Evolutionary conservation across 2,797 vertebrate genomes (phyloP).

Genomic region (Clarias laeviceps): DNA sequence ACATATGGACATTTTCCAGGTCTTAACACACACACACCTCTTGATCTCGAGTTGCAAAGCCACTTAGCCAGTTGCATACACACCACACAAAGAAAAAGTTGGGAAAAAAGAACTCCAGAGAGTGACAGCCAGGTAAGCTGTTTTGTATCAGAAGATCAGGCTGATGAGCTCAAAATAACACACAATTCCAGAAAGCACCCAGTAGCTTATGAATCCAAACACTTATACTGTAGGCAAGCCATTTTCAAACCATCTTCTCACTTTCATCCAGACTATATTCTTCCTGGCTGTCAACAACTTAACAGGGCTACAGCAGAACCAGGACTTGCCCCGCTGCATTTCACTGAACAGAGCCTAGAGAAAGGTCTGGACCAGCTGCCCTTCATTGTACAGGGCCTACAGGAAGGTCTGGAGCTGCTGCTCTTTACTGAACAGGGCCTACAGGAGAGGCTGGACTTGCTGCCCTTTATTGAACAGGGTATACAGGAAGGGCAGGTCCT

Average conservation of each 20-base stretch:
- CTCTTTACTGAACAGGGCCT: neutral
- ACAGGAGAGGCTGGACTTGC: neutral
- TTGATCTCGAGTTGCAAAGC: neutral
- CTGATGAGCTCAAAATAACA: neutral
- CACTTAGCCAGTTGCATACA: conserved; percentile 1
- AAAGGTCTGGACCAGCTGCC: neutral
- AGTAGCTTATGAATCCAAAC: neutral
- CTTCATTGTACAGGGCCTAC: neutral
- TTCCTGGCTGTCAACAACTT: neutral
- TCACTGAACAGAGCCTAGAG: neutral
- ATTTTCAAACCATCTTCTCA: neutral
- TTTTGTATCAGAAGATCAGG: neutral
- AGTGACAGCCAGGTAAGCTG: neutral
- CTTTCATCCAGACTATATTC: neutral
- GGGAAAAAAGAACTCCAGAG: neutral
- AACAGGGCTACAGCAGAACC: neutral
- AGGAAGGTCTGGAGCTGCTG: neutral
- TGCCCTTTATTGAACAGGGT: neutral
- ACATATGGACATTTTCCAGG: conserved; percentile 24
- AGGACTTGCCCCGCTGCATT: neutral
- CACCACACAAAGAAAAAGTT: conserved; percentile 10
- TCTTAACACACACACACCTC: conserved; percentile 10
- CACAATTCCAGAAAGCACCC: neutral
- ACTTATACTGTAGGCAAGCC: neutral
- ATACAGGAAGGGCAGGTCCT: neutral